Conservation (phyloP, 2,797 vertebrate genomes). For the Rhinella marina region DNA sequence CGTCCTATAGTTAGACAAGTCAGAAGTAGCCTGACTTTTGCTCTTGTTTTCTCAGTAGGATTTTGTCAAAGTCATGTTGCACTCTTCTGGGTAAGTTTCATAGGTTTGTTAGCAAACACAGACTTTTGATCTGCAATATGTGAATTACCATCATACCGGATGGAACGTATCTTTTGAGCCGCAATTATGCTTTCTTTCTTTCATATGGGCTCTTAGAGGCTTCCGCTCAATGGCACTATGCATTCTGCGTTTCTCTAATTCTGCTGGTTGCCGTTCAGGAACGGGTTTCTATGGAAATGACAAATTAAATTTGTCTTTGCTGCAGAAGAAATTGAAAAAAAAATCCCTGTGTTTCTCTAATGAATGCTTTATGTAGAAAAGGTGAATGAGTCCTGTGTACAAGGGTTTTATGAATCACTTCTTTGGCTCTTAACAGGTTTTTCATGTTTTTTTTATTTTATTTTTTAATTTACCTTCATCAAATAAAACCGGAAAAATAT, state of each 20-base stretch:
- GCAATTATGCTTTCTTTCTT: conserved; percentile 13
- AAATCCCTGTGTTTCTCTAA: background rate
- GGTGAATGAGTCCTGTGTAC: background rate
- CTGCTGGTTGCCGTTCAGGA: background rate
- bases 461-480: background rate
- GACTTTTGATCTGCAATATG: conserved; percentile 17
- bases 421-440: background rate
- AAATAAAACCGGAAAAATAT: background rate
- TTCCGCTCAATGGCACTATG: background rate
- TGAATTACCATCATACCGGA: background rate
- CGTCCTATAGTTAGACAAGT: too few species aligned
- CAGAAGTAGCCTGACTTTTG: background rate
- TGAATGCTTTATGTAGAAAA: background rate
- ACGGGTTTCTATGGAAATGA: conserved; percentile 50
- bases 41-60: background rate
- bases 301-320: conserved; percentile 4
- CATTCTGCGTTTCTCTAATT: background rate
- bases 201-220: background rate
- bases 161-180: background rate
- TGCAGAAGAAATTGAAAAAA: background rate
- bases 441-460: background rate
- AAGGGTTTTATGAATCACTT: background rate
- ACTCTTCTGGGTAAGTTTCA: background rate
- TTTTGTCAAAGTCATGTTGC: background rate
- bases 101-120: background rate